Percentiles rank a stretch among this genome's conserved stretches.
phyloP scores from a whole-genome alignment of 1,140 invertebrate genomes.

The Listronotus oregonensis region DNA sequence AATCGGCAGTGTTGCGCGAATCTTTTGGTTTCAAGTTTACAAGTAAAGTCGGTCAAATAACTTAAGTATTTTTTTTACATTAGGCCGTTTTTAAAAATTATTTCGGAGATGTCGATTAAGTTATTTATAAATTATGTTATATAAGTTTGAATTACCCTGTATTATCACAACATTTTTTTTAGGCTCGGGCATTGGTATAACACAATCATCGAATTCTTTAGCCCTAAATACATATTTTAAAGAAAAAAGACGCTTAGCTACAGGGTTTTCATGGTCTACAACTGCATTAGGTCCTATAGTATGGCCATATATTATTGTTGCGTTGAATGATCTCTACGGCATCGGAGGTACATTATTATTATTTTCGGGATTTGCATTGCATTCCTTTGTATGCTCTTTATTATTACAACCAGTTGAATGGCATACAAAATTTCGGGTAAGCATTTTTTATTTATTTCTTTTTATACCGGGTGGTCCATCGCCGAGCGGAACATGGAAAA shows the following conservation, averaged over 20 bases:
- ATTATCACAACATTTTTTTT: no score
- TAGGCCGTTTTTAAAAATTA: no score
- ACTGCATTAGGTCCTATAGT: slow-evolving; percentile 58
- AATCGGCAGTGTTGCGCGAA: no score
- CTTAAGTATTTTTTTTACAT: no score
- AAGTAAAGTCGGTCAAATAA: no score
- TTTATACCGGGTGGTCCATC: no score
- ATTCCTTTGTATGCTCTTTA: slow-evolving; percentile 55
- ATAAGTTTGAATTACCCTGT: no score
- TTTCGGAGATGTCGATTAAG: no score
- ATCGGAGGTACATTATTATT: slow-evolving; percentile 56
- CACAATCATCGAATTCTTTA: slow-evolving; percentile 62
- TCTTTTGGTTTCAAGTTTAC: no score
- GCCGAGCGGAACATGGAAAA: no score
- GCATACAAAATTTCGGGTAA: slow-evolving; percentile 60
- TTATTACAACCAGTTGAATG: slow-evolving; percentile 59
- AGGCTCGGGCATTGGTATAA: slow-evolving; percentile 66
- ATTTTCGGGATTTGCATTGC: slow-evolving; percentile 54
- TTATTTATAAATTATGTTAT: no score
- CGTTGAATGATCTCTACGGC: slow-evolving; percentile 52
- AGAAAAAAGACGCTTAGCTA: slow-evolving; percentile 55
- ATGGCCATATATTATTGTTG: slow-evolving; percentile 57
- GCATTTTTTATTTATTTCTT: not conserved
- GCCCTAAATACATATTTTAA: slow-evolving; percentile 60
- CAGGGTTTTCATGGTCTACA: slow-evolving; percentile 56